Base-by-base conservation (phyloP, 2,888 invertebrate genomes). In the Apodemia duryi region DNA sequence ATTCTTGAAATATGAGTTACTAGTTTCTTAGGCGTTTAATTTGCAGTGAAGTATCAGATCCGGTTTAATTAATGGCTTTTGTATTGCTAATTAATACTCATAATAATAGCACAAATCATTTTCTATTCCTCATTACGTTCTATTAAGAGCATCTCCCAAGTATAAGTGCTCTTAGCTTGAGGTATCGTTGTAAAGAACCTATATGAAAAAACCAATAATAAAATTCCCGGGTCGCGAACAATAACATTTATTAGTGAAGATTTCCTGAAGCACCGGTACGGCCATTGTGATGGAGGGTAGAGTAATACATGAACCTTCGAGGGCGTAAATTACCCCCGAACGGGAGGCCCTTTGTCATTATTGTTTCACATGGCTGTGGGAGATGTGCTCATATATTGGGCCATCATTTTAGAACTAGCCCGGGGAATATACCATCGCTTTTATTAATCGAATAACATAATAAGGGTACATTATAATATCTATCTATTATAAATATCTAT, bases 311-410 rank as follows among this genome's bases (percentile, higher is more conserved):
- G 57, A 57, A 57, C 60, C 60, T 60, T 60, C 35, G 60, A 60
- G 60, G 60, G 60, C n/a, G 60, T 60, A 60, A 60, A 60, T 60
- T 60, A 60, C 60, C 60, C 13, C 60, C 60, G 60, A 60, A 60
- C 60, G 60, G 51, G 60, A 60, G 60, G 35, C 60, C 60, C 60
- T 60, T 60, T 60, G 35, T 60, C 57, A 60, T 60, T 60, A 60
- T 60, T 60, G 57, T 60, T 60, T 60, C 57, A 35, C 32, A 35
- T 35, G 57, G 57, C 29, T 60, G 57, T 60, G 57, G 57, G 35
- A 51, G 21, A 51, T 60, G 6, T 60, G 35, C 57, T 57, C 29
- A 28, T 54, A 32, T 57, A 57, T 57, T 11, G 35, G n/a, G 57
- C 57, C 35, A 35, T 13, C 29, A 6, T 60, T 60, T 13, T 32